Evolutionary conservation across 1,140 invertebrate genomes (phyloP).

Genomic region (Neomicropteryx cornuta): DNA sequence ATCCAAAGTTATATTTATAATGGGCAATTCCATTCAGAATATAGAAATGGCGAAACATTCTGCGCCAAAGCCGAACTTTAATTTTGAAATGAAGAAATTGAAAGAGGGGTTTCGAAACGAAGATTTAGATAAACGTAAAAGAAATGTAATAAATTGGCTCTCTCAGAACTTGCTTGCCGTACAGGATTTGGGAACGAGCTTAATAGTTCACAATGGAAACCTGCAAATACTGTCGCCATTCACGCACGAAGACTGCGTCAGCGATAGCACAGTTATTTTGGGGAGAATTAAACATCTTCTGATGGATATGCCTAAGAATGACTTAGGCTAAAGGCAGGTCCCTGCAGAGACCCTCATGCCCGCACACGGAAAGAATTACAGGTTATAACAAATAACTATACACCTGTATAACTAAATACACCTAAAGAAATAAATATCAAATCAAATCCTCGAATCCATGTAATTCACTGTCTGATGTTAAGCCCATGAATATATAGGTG

Average conservation of each 20-base stretch:
- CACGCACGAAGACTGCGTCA: slow-evolving; percentile 10
- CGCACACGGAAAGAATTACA: too few species aligned
- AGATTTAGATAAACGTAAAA: slow-evolving; percentile 5
- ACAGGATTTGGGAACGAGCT: slow-evolving; percentile 7
- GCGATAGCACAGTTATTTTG: slow-evolving; percentile 14
- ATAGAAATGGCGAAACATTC: slow-evolving; percentile 8
- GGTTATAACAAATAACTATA: slow-evolving; percentile 2
- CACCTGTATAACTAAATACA: slow-evolving; percentile 1
- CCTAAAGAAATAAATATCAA: not conserved
- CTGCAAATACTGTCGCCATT: slow-evolving; percentile 11
- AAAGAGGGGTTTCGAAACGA: too few species aligned
- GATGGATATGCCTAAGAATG: slow-evolving; percentile 11
- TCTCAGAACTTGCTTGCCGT: slow-evolving; percentile 13
- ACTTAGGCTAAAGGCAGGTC: too few species aligned
- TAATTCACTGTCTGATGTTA: not conserved
- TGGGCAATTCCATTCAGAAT: slow-evolving; percentile 8
- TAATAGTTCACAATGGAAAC: slow-evolving; percentile 10
- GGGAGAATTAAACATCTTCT: slow-evolving; percentile 15
- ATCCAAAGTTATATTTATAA: slow-evolving; percentile 5
- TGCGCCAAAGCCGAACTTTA: not conserved
- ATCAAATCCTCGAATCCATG: not conserved
- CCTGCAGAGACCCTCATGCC: too few species aligned
- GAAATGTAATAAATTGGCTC: slow-evolving; percentile 9
- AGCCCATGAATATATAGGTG: not conserved
- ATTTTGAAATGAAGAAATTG: not conserved